phyloP scores from a whole-genome alignment of 2,888 invertebrate genomes.

The Plebejus anna region DNA sequence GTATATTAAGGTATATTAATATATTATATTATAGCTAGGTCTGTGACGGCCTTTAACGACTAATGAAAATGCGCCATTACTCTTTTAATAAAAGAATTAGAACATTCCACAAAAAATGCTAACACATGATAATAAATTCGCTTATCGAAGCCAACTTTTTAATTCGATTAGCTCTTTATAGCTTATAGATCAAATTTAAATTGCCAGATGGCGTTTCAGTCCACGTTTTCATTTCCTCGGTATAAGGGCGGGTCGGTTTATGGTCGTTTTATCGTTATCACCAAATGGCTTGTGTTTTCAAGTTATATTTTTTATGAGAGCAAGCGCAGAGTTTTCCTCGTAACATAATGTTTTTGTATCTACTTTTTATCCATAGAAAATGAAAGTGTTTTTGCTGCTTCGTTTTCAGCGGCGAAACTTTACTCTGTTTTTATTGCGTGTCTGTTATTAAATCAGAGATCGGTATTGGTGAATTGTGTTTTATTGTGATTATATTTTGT shows the following conservation, averaged over 20 bases:
- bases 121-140: neutral
- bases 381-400: conserved; percentile 19
- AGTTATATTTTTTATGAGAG: conserved; percentile 39
- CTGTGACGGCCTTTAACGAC: too few species aligned
- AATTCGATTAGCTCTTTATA: conserved; percentile 18
- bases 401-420: neutral
- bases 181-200: conserved; percentile 16
- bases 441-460: neutral
- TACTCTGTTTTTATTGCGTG: neutral
- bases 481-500: too few species aligned
- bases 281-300: conserved; percentile 54
- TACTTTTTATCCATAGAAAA: conserved; percentile 27
- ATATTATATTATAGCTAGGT: too few species aligned
- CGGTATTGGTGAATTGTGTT: neutral
- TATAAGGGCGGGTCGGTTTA: conserved; percentile 72
- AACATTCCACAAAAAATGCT: neutral
- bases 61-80: too few species aligned
- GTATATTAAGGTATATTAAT: too few species aligned
- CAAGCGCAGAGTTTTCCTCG: conserved; percentile 54
- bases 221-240: conserved; percentile 36
- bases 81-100: neutral
- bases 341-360: conserved; percentile 48
- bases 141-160: neutral
- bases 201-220: conserved; percentile 10
- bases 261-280: conserved; percentile 74